Base-by-base conservation (phyloP, 2,888 invertebrate species). In the Megamerina dolium region DNA sequence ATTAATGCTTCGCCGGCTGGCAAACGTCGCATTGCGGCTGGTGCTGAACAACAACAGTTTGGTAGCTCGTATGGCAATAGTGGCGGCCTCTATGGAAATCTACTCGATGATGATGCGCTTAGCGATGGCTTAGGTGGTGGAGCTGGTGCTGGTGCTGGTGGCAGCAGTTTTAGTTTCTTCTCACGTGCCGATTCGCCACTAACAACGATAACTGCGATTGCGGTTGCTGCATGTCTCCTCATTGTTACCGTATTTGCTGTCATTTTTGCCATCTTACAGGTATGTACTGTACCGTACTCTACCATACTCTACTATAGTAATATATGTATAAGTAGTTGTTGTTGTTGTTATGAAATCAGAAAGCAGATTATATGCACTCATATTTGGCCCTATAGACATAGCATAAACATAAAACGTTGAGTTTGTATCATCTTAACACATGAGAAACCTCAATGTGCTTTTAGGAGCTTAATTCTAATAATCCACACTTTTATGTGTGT, bases 191-290 rank as follows among this genome's bases (percentile, higher is more conserved):
- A 66, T 34, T 67, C 72, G 29, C 74, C 82, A 12, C 76, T 83
- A 53, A 79, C 80, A 44, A 77, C 80, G 57, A 76, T 84, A 36
- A 82, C 82, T 9, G 81, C 82, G 34, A 72, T 82, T 59, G 81
- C 81, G 33, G 75, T 82, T 49, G 79, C 80, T 42, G 79, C 78
- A 43, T 84, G 85, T 62, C 75, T 83, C 43, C 79, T 81, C 49
- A 81, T 83, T 49, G 76, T 83, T 13, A 78, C 81, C 2, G 73
- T 87, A 41, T 85, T 86, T 65, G 76, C 82, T 14, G 77, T 81
- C 17, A 80, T 85, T 51, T 81, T 87, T 60, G 74, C 83, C 53
- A 77, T 81, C 44, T 68, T 86, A 58, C 87, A 87, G 82, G 87
- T 87, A 68, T 60, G 57, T 50, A 41, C 29, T 38, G 6, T 23